These are phyloP conservation scores for Coelopa frigida DNA, from an alignment of 1,140 invertebrate species.

Conservation along the genomic window DNA sequence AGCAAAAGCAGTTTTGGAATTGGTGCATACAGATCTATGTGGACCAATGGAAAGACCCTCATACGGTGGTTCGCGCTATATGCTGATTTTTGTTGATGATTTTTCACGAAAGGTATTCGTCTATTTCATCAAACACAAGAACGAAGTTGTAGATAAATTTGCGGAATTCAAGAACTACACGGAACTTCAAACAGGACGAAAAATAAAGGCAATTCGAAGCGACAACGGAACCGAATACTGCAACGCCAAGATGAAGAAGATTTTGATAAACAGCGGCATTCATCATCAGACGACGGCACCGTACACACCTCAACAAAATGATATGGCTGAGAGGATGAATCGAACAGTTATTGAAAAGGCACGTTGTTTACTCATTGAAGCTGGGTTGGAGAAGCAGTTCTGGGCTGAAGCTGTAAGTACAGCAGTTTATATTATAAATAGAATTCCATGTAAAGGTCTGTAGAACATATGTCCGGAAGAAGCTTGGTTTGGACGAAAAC, in stretches of 20 bases:
- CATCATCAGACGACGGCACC: constrained; percentile 21
- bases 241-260: constrained; percentile 9
- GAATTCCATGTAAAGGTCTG: constrained; percentile 22
- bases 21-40: constrained; percentile 41
- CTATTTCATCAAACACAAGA: constrained; percentile 36
- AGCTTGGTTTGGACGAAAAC: constrained; percentile 28
- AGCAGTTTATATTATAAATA: constrained; percentile 44
- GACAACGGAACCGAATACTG: constrained; percentile 33
- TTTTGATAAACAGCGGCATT: constrained; percentile 9
- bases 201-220: constrained; percentile 17
- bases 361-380: constrained; percentile 34
- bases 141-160: constrained; percentile 16
- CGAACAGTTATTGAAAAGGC: constrained; percentile 26
- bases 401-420: constrained; percentile 46
- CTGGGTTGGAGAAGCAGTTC: constrained; percentile 31
- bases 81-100: constrained; percentile 43
- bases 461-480: constrained; percentile 16
- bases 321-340: constrained; percentile 26
- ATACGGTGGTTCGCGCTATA: constrained; percentile 32
- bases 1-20: constrained; percentile 15
- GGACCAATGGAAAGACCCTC: constrained; percentile 39
- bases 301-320: constrained; percentile 35
- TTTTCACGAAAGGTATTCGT: constrained; percentile 32
- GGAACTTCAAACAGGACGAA: constrained; percentile 6
- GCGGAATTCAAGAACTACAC: background rate